Base-by-base conservation (phyloP, 2,113 vertebrate genomes). In the Equus przewalskii region DNA sequence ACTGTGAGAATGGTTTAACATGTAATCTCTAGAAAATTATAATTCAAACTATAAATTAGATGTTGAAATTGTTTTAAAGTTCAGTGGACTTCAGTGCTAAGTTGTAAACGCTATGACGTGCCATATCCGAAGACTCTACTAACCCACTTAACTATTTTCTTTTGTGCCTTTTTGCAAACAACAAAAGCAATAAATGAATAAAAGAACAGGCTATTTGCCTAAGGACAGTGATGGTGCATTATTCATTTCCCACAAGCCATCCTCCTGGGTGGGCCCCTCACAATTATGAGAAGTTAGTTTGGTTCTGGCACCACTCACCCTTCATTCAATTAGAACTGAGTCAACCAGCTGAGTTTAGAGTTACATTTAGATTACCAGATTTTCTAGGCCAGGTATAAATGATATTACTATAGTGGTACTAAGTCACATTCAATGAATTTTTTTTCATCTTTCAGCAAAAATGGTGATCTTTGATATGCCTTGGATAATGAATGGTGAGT, bases 401-500 rank as follows among this genome's bases (percentile, higher is more conserved):
- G n/a, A 36, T 95, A 58, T 86, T 95, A 82, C 81, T 93, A 1
- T 75, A 96, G 3, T 94, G 60, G 62, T 87, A 76, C 1, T 58
- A 56, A 33, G 33, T 94, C 14, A 21, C 67, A 73, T 96, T 98
- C 67, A 85, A 1, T 96, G 58, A 94, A 46, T 51, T 76, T 21
- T 94, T 46, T 92, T 89, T 97, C 89, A 64, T 95, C 46, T 99
- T 99, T 86, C 98, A 99, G 99, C 99, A 96, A 99, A 99, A 98
- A 99, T 99, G 98, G 99, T 99, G 94, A 99, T 99, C 85, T 99
- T 99, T 97, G 99, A 99, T 98, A 99, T 99, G 99, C 99, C 99
- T 33, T 99, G 99, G 99, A 99, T 99, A 98, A 99, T 99, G 99
- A 99, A 99, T 2, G 99, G 99, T 99, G 97, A 99, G 99, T 97